These are phyloP conservation scores for Cynodonichthys magdalenae DNA, from an alignment of 2,797 vertebrate genomes.

Conservation along the genomic window DNA sequence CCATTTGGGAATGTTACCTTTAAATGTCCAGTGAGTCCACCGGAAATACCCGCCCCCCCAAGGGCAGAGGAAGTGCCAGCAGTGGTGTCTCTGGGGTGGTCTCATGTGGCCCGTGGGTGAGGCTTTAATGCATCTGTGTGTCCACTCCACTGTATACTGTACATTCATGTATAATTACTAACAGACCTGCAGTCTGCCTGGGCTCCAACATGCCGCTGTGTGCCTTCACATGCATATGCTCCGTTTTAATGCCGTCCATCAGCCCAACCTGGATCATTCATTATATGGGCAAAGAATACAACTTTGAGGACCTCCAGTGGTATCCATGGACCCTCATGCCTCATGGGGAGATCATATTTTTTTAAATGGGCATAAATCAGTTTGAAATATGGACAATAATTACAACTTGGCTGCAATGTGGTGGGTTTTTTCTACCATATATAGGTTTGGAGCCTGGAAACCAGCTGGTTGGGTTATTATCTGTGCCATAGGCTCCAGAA, in stretches of 20 bases:
- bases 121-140: conserved; percentile 70
- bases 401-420: conserved; percentile 34
- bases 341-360: conserved; percentile 27
- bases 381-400: conserved; percentile 54
- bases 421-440: conserved; percentile 42
- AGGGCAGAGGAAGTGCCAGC: conserved; percentile 67
- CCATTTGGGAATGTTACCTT: conserved; percentile 19
- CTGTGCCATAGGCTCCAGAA: conserved; percentile 34
- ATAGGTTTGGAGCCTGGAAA: conserved; percentile 36
- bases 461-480: conserved; percentile 67
- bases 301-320: conserved; percentile 8
- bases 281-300: conserved; percentile 17
- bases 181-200: conserved; percentile 68
- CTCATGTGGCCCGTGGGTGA: conserved; percentile 66
- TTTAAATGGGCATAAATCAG: conserved; percentile 44
- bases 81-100: conserved; percentile 75
- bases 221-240: conserved; percentile 71
- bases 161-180: conserved; percentile 75
- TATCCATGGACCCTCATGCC: conserved; percentile 24
- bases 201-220: conserved; percentile 57
- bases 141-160: conserved; percentile 74
- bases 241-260: conserved; percentile 65
- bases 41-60: conserved; percentile 54
- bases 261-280: conserved; percentile 37
- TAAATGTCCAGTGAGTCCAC: conserved; percentile 53